Evolutionary conservation across 2,888 invertebrate genomes (phyloP), one percentile per base, ranked within the genome.

Genomic region (Neoscelio sp.): DNA sequence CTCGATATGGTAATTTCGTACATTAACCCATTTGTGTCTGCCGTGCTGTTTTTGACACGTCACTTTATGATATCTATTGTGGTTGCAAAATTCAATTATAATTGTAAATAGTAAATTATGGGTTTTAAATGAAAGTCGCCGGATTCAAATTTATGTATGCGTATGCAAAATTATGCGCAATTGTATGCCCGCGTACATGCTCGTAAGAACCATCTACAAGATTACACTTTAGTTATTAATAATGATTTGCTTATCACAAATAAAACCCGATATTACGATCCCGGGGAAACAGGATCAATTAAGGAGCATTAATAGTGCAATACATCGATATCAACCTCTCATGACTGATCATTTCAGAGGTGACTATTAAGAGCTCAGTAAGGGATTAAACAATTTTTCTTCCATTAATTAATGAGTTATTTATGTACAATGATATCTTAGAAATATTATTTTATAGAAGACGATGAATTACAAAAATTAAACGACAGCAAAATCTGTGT

Each of bases 11-110:
- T 73, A 73, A 73, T 64, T 56, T 15, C 30, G 2, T 17, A 52
- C 73, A 56, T 56, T 73, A 73, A 64, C 73, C 73, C 64, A 73
- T 56, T 73, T 73, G 64, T 38, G 64, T 64, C 64, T 4, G 13
- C 4, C 40, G 54, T 15, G 56, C 13, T 20, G 56, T 56, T 73
- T 73, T 64, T 73, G 73, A 56, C 73, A 40, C 56, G 73, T 73
- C 54, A 64, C 38, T 38, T 64, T 73, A 28, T 12, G 42, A 42
- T 58, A 40, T 58, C 52, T 50, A 15, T 44, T 70, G 58, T 30
- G 26, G 10, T 8, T 12, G 42, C 48, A 12, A 50, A n/a, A 56
- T 46, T 64, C 38, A 54, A 73, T 73, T 73, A 56, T 56, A 73
- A 73, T 73, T 64, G 54, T 73, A 73, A 73, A 73, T 73, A 73